These are phyloP conservation scores for Idris sp. DNA, from an alignment of 1,140 invertebrate species.

Conservation along the genomic window DNA sequence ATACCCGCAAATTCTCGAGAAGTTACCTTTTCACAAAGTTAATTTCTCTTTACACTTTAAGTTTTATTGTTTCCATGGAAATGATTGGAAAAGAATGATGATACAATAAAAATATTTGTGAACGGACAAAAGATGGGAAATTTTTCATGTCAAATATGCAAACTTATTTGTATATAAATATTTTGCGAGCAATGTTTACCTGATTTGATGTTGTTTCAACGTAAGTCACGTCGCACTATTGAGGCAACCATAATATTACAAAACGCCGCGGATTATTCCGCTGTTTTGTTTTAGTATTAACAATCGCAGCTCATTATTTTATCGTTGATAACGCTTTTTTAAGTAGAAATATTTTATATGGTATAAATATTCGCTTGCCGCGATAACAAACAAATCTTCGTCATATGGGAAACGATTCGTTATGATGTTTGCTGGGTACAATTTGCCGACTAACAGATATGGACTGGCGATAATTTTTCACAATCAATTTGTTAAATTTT, in stretches of 20 bases:
- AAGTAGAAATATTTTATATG: slow-evolving; percentile 46
- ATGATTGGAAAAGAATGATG: too few relatives aligned
- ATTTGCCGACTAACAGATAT: slow-evolving; percentile 32
- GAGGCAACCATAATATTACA: slow-evolving; percentile 32
- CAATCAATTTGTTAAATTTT: slow-evolving; percentile 47
- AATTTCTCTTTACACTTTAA: slow-evolving; percentile 48
- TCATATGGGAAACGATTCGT: slow-evolving; percentile 47
- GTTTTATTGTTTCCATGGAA: too few relatives aligned
- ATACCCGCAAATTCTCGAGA: slow-evolving; percentile 52
- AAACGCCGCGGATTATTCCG: slow-evolving; percentile 46
- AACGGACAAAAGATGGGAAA: too few relatives aligned
- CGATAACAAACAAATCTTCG: slow-evolving; percentile 48
- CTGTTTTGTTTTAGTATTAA: slow-evolving; percentile 48
- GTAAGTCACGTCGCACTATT: slow-evolving; percentile 32
- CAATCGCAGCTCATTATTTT: slow-evolving; percentile 46
- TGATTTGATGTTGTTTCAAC: slow-evolving; percentile 44
- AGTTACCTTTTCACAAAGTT: slow-evolving; percentile 20
- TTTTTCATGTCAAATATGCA: too few relatives aligned
- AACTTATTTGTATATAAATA: too few relatives aligned
- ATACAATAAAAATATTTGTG: too few relatives aligned
- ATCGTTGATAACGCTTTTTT: slow-evolving; percentile 52
- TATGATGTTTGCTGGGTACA: slow-evolving; percentile 58
- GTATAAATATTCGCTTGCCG: slow-evolving; percentile 41
- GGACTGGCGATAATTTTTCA: slow-evolving; percentile 52
- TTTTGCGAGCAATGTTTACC: slow-evolving; percentile 28